phyloP scores from a whole-genome alignment of 2,113 vertebrate species.

The Actenoides lindsayi region DNA sequence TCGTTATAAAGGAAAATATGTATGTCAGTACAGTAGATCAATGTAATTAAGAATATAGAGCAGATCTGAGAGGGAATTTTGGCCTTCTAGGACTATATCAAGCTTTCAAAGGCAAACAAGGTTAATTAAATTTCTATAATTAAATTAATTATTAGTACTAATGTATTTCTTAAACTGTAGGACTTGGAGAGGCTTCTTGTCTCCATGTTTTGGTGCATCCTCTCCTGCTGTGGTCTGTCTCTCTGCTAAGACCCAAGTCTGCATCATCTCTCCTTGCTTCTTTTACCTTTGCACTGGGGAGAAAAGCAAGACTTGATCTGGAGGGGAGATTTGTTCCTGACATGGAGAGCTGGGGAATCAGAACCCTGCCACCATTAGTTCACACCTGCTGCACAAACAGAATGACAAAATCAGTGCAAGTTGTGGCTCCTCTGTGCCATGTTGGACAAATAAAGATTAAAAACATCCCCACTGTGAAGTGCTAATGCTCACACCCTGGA shows the following conservation, averaged over 20 bases:
- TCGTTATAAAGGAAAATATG: not conserved
- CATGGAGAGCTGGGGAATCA: not conserved
- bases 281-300: not conserved
- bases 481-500: not conserved
- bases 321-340: not conserved
- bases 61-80: not conserved
- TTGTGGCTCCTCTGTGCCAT: not conserved
- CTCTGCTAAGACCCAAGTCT: not conserved
- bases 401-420: conserved; percentile 33
- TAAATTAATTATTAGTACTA: conserved; percentile 11
- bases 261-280: not conserved
- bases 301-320: not conserved
- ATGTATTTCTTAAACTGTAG: not conserved
- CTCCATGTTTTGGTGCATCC: not conserved
- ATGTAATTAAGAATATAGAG: conserved; percentile 19
- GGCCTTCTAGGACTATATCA: not conserved
- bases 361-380: not conserved
- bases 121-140: conserved; percentile 22
- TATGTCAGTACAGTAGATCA: not conserved
- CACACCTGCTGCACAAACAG: conserved; percentile 13
- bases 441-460: conserved; percentile 33
- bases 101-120: not conserved
- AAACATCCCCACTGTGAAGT: conserved; percentile 1
- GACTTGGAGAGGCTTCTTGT: not conserved
- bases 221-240: not conserved